Evolutionary conservation across 1,140 invertebrate genomes (phyloP), one percentile per base, ranked within the genome.

Genomic region (Homarus americanus): DNA sequence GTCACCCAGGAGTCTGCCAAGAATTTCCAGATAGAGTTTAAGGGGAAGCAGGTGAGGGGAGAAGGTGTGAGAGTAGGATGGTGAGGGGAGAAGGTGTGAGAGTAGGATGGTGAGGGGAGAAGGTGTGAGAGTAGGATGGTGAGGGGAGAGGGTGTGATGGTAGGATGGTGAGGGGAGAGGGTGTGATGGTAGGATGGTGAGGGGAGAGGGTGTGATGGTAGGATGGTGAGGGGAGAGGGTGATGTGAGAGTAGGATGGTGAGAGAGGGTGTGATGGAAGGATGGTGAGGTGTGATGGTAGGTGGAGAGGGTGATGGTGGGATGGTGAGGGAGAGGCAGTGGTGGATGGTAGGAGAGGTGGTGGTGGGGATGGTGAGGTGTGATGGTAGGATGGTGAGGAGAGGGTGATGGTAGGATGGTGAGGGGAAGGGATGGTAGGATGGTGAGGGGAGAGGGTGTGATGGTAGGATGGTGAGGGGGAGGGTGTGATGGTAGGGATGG

Each of bases 1-100:
- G 99, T 99, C 36, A 99, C 99, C 0, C 99, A 99, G 94, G 99
- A 99, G 94, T 99, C 98, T 5, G 99, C 99, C 1, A 99, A 99
- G 94, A 99, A 99, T 95, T 99, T 99, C 94, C 99, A 99, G 95
- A 99, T 99, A 83, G 99, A 99, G 95, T 99, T 98, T 94, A 96
- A 98, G 93, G 98, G 97, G 63, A 98, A 98, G 95, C 99, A 99
- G 96, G 98, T 98, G 94, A 91, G 93, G 12, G 9, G 9, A 10
- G 7, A 58, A 20, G 49, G 2, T 32, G n/a, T n/a, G n/a, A 28
- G 41, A 17, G 24, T 1, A 44, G 5, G 75, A 69, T 49, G 15
- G 34, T 38, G 44, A 44, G 72, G 10, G 28, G 66, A 24, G 34
- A 20, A 20, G 58, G 1, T 20, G 15, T 17, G 2, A 63, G 24